Evolutionary conservation across 2,888 invertebrate genomes (phyloP).

Genomic region (Mactromeris polynyma): DNA sequence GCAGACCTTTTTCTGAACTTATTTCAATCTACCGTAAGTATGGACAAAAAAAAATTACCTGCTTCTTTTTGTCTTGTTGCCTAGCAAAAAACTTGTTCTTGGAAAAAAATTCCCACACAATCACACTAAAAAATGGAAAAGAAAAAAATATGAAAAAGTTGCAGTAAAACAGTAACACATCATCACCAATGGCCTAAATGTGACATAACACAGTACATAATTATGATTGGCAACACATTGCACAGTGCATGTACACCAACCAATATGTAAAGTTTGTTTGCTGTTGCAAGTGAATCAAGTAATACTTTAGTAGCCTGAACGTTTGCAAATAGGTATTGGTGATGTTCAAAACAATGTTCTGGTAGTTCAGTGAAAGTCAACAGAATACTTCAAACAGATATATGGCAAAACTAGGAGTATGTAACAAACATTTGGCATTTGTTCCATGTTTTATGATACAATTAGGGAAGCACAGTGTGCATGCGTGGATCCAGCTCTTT

Average conservation of each 20-base stretch:
- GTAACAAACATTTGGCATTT: too few species aligned
- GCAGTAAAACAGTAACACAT: background rate
- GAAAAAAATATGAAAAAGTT: slow-evolving; percentile 41
- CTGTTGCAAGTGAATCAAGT: too few species aligned
- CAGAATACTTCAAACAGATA: too few species aligned
- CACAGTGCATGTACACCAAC: background rate
- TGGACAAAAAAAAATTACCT: slow-evolving; percentile 35
- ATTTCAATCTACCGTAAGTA: background rate
- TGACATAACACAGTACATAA: background rate
- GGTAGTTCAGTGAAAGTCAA: too few species aligned
- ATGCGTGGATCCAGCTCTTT: too few species aligned
- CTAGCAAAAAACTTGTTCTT: slow-evolving; percentile 49
- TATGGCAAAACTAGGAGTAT: too few species aligned
- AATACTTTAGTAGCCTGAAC: too few species aligned
- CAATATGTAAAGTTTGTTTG: background rate
- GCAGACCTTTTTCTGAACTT: background rate
- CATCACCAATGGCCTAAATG: background rate
- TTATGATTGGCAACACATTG: background rate
- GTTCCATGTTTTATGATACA: too few species aligned
- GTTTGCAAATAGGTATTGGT: too few species aligned
- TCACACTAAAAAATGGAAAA: slow-evolving; percentile 55
- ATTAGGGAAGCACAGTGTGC: too few species aligned
- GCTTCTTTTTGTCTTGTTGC: slow-evolving; percentile 2
- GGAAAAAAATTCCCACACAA: slow-evolving; percentile 60
- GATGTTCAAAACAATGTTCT: too few species aligned